Evolutionary conservation across 2,888 invertebrate genomes (phyloP), one percentile per base, ranked within the genome.

Genomic region (Xestia xanthographa): DNA sequence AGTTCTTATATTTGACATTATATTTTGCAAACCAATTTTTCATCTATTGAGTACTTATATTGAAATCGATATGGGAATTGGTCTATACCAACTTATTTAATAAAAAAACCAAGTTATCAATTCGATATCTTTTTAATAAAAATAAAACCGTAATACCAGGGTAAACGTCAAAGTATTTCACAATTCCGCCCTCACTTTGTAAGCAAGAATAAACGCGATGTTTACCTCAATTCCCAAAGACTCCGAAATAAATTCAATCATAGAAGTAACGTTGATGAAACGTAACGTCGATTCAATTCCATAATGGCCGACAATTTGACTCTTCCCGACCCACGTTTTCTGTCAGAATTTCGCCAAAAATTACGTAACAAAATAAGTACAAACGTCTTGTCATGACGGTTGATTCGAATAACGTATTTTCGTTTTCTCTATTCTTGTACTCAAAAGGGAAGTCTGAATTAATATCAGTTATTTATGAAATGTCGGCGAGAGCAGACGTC

Each of bases 401-500:
- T 85, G 84, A 80, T 77, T 83, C 83, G 75, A 74, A 79, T 82
- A 85, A 85, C 80, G 75, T 82, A 82, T 88, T 87, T 86, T 85
- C 84, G 67, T 83, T 75, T 78, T 77, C 81, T 82, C 65, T 62
- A 48, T 77, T 88, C 72, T 62, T 73, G 14, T 50, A 70, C 75
- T 79, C 84, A 82, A 80, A 84, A 70, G 77, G 76, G 74, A 81
- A 85, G 78, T 71, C 60, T 88, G 82, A 80, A 82, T 86, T 83
- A 85, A 83, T 87, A 83, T 87, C 76, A 83, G 87, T 84, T 86
- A 88, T 87, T 88, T 89, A 83, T 81, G 78, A 85, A 87, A 82
- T 68, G 78, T 75, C 82, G 86, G 70, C 83, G 78, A n/a, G 74
- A 71, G 70, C 84, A 83, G 85, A 78, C 85, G 86, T 88, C 84